Evolutionary conservation across 2,888 invertebrate species (phyloP).

Genomic region (Eledona agricola): DNA sequence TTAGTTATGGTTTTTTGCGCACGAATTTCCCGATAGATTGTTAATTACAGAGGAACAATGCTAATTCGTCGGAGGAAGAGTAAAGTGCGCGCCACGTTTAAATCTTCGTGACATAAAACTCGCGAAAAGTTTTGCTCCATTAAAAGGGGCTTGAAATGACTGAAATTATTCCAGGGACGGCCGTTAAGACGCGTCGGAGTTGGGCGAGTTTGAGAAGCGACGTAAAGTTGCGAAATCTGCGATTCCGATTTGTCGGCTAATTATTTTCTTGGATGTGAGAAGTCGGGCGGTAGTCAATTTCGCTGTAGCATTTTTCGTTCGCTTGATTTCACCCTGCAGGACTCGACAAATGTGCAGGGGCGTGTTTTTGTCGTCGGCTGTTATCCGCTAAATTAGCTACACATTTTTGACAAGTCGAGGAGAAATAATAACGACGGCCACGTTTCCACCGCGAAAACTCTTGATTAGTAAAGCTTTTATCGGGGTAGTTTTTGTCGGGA

Average conservation of each 20-base stretch:
- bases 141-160: too few relatives aligned
- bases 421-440: not conserved
- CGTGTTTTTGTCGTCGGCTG: conserved; percentile 34
- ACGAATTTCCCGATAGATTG: too few relatives aligned
- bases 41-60: too few relatives aligned
- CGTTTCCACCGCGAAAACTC: not conserved
- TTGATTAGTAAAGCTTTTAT: conserved; percentile 23
- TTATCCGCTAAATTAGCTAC: conserved; percentile 29
- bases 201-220: conserved; percentile 8
- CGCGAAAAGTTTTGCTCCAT: too few relatives aligned
- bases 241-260: conserved; percentile 7
- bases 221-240: conserved; percentile 13
- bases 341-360: conserved; percentile 30
- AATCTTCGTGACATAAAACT: too few relatives aligned
- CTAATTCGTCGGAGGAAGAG: too few relatives aligned
- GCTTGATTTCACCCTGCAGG: conserved; percentile 33
- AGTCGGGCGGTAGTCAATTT: conserved; percentile 30
- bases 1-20: too few relatives aligned
- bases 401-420: conserved; percentile 5
- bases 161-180: too few relatives aligned
- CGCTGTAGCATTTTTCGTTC: conserved; percentile 20
- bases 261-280: not conserved
- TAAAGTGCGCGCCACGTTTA: too few relatives aligned
- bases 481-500: conserved; percentile 17
- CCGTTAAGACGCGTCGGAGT: too few relatives aligned